phyloP scores from a whole-genome alignment of 2,797 vertebrate genomes.

The Meriones psammophilus region DNA sequence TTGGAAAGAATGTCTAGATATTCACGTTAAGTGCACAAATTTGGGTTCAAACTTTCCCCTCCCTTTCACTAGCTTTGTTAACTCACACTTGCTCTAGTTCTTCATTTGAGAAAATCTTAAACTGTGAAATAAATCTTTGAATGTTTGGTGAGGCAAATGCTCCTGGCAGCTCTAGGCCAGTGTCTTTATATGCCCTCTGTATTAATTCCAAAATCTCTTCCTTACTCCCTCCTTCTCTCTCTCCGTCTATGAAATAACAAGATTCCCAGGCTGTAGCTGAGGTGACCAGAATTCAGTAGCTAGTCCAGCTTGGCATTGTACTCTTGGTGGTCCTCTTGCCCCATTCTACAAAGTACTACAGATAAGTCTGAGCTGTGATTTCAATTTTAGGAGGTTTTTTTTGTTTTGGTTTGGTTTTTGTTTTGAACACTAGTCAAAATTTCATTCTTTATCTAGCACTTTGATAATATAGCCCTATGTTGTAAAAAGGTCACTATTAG shows the following conservation, averaged over 20 bases:
- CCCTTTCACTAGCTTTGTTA: background rate
- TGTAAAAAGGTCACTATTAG: background rate
- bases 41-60: background rate
- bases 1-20: background rate
- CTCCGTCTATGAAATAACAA: background rate
- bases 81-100: background rate
- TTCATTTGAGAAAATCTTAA: background rate
- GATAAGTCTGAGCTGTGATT: background rate
- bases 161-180: background rate
- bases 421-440: background rate
- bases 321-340: background rate
- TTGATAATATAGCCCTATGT: background rate
- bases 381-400: background rate
- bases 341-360: background rate
- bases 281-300: background rate
- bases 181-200: background rate
- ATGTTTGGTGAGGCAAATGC: no score
- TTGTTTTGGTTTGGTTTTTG: background rate
- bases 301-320: no score
- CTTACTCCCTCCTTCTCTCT: background rate
- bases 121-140: background rate
- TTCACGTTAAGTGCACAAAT: background rate
- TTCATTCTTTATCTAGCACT: background rate
- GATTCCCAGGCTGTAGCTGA: background rate
- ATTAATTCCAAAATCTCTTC: background rate